Base-by-base conservation (phyloP, 2,888 invertebrate genomes). In the Drosophila helvetica region DNA sequence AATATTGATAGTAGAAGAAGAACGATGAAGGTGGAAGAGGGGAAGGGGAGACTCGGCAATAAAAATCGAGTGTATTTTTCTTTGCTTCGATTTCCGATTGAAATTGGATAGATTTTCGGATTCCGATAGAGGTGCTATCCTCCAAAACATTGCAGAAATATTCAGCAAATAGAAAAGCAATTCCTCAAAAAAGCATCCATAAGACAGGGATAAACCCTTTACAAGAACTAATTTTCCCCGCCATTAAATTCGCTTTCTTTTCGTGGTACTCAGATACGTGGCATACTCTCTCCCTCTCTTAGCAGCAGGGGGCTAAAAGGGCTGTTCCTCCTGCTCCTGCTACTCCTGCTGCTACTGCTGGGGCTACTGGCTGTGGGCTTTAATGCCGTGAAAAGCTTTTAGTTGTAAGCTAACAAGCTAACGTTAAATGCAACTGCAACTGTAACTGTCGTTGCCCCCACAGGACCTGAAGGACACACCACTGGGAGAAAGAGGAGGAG, bases 1-100 rank as follows among this genome's bases (percentile, higher is more conserved):
- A 86, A 86, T 80, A 88, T 88, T 80, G 80, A 83, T 84, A 79
- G 85, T 73, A 72, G 55, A 60, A 61, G 12, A 18, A 42, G 22
- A 17, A 3, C 69, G 67, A 75, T 63, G 70, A 62, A 59, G 53
- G 72, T 66, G 68, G 60, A 65, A 75, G 67, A 75, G 65, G 53
- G 54, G 42, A 45, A 22, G 30, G 19, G 55, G 33, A 61, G 19
- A 25, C 22, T 48, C 18, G 56, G 55, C 19, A 73, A 52, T 51
- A 45, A 43, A 72, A 78, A 73, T 84, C 82, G 77, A 75, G 77
- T 60, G 81, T 69, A 73, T 74, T 78, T 79, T 83, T 79, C 79
- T 86, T 75, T 86, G 80, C 74, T 54, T 51, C 69, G 69, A 82
- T 82, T 74, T 75, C 68, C 65, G 65, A 71, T 56, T 33, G 65